Conservation (phyloP, 2,113 vertebrate genomes). For the Pteropus alecto region DNA sequence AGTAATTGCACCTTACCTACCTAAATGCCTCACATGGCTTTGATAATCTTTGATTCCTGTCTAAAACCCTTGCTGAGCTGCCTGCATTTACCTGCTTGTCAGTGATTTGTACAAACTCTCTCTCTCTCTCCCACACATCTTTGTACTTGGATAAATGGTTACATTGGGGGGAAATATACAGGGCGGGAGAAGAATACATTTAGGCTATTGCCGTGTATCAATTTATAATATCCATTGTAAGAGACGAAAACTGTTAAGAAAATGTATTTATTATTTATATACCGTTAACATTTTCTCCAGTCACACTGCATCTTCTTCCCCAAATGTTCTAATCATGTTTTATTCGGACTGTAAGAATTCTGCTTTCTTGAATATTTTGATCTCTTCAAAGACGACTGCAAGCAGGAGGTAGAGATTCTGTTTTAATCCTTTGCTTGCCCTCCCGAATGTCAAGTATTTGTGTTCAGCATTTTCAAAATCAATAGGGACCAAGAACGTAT, state of each 20-base stretch:
- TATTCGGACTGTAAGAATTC: slow-evolving; percentile 49
- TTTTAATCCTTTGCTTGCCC: slow-evolving; percentile 47
- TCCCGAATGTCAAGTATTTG: slow-evolving; percentile 36
- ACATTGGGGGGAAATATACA: background rate
- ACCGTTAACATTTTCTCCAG: background rate
- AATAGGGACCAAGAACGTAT: slow-evolving; percentile 50
- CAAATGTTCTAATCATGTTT: slow-evolving; percentile 52
- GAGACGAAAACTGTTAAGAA: slow-evolving; percentile 26
- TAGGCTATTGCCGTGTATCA: background rate
- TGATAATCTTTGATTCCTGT: slow-evolving; percentile 4
- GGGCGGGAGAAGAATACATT: background rate
- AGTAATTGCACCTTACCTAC: background rate
- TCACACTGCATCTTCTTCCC: background rate
- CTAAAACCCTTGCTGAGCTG: background rate
- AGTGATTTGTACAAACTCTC: background rate
- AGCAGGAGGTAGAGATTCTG: background rate
- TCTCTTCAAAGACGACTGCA: slow-evolving; percentile 33
- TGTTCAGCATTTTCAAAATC: slow-evolving; percentile 60
- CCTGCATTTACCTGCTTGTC: background rate
- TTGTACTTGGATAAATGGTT: background rate
- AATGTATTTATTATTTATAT: slow-evolving; percentile 25
- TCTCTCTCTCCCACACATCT: background rate
- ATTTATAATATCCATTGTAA: background rate
- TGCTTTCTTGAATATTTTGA: slow-evolving; percentile 21
- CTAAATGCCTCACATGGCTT: slow-evolving; percentile 37